Percentiles rank a stretch among this genome's conserved stretches.
These are phyloP conservation scores for Platycheirus rosarum DNA, from an alignment of 2,888 invertebrate species.

Conservation along the genomic window DNA sequence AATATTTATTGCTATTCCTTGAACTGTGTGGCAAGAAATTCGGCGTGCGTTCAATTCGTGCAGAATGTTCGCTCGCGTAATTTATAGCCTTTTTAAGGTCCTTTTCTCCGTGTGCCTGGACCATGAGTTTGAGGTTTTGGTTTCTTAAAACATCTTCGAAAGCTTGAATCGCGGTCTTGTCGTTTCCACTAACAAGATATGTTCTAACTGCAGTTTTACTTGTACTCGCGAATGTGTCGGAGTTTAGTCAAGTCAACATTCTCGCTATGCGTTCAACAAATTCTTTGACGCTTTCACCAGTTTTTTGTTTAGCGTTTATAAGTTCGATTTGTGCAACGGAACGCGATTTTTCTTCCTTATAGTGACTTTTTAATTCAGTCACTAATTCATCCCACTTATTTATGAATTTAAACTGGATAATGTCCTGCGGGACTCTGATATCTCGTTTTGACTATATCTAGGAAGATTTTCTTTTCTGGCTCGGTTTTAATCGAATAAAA, in stretches of 20 bases:
- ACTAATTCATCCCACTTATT: background rate
- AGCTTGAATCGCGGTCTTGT: background rate
- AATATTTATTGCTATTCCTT: too few species aligned
- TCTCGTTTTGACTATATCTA: background rate
- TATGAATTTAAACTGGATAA: background rate
- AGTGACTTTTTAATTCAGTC: background rate
- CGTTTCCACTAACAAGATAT: background rate
- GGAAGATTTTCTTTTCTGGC: background rate
- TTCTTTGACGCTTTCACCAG: background rate
- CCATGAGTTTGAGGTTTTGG: too few species aligned
- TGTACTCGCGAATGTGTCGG: background rate
- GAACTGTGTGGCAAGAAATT: too few species aligned
- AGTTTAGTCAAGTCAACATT: slow-evolving; percentile 4
- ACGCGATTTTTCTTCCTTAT: background rate
- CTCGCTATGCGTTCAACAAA: background rate
- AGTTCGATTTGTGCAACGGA: slow-evolving; percentile 1
- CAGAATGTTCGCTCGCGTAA: too few species aligned
- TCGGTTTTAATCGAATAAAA: slow-evolving; percentile 11
- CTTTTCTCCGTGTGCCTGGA: too few species aligned
- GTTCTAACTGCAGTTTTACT: slow-evolving; percentile 2
- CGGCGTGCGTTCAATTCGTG: too few species aligned
- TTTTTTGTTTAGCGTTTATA: slow-evolving; percentile 5
- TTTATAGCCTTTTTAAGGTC: too few species aligned
- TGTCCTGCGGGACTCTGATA: background rate
- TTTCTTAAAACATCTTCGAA: too few species aligned